Percentiles rank a stretch among this genome's conserved stretches.
These are phyloP conservation scores for Taenaris catops DNA, from an alignment of 2,888 invertebrate species.

Conservation along the genomic window DNA sequence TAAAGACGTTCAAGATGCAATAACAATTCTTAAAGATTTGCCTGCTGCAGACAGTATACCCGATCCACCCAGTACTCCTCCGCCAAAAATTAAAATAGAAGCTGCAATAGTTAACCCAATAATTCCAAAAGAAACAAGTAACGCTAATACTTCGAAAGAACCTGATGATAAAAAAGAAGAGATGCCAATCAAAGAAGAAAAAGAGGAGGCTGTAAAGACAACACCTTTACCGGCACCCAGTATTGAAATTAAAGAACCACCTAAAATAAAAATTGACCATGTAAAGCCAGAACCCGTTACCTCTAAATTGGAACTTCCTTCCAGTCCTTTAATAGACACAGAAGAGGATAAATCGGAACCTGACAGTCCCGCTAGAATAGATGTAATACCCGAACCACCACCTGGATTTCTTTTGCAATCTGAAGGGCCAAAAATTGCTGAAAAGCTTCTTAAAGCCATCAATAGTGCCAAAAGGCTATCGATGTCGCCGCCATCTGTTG, in stretches of 20 bases:
- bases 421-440: slow-evolving; percentile 81
- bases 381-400: slow-evolving; percentile 70
- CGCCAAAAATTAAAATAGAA: slow-evolving; percentile 32
- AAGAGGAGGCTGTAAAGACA: slow-evolving; percentile 26
- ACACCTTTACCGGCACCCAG: slow-evolving; percentile 39
- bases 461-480: slow-evolving; percentile 77
- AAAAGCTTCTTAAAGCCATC: slow-evolving; percentile 81
- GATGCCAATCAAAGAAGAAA: slow-evolving; percentile 28
- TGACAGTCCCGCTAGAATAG: slow-evolving; percentile 68
- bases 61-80: slow-evolving; percentile 49
- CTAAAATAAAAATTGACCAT: slow-evolving; percentile 40
- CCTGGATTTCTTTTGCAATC: slow-evolving; percentile 67
- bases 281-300: slow-evolving; percentile 39
- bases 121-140: too few species aligned
- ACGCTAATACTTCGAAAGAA: slow-evolving; percentile 19
- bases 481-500: slow-evolving; percentile 64
- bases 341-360: slow-evolving; percentile 74
- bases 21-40: slow-evolving; percentile 33
- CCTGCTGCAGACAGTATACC: slow-evolving; percentile 33
- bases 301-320: slow-evolving; percentile 48
- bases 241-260: slow-evolving; percentile 27
- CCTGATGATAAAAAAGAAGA: slow-evolving; percentile 26
- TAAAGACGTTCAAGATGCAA: slow-evolving; percentile 34
- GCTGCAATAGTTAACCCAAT: slow-evolving; percentile 5
- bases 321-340: slow-evolving; percentile 65